phyloP scores from a whole-genome alignment of 2,113 vertebrate genomes.

The Scomber japonicus region DNA sequence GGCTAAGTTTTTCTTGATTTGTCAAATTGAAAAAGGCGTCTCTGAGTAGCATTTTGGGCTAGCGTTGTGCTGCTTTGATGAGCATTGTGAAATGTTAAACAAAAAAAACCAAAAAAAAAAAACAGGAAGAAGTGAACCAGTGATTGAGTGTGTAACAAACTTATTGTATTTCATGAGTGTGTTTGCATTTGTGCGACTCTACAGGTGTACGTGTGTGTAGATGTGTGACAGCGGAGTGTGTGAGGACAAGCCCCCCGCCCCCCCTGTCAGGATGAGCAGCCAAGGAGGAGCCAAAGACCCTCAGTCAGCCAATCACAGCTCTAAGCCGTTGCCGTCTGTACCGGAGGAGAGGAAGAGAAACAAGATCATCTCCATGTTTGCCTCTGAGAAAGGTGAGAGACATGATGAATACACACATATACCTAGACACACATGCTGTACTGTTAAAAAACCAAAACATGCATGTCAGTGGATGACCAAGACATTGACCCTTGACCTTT shows the following conservation, averaged over 20 bases:
- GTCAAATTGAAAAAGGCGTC: neutral
- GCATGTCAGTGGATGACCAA: neutral
- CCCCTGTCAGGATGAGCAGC: constrained; percentile 98
- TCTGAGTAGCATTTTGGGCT: neutral
- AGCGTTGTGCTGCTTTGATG: neutral
- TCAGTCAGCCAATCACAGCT: constrained; percentile 91
- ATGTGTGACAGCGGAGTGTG: constrained; percentile 84
- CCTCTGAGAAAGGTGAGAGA: constrained; percentile 91
- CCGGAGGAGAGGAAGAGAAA: constrained; percentile 95
- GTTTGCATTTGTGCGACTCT: constrained; percentile 9
- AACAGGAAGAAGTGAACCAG: constrained; percentile 55
- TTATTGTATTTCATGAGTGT: neutral
- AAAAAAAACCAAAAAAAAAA: constrained; percentile 25
- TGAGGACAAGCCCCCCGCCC: constrained; percentile 96
- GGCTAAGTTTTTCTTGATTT: neutral
- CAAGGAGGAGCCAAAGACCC: constrained; percentile 93
- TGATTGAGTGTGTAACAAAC: neutral
- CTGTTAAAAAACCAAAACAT: neutral
- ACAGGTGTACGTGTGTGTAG: constrained; percentile 78
- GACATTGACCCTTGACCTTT: constrained; percentile 38
- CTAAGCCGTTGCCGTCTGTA: constrained; percentile 95
- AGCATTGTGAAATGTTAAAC: constrained; percentile 34
- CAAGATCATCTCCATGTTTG: constrained; percentile 98
- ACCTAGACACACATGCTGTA: neutral
- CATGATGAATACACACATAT: neutral